Evolutionary conservation across 2,888 invertebrate genomes (phyloP).

Genomic region (Vannuccia rotundouncinata): DNA sequence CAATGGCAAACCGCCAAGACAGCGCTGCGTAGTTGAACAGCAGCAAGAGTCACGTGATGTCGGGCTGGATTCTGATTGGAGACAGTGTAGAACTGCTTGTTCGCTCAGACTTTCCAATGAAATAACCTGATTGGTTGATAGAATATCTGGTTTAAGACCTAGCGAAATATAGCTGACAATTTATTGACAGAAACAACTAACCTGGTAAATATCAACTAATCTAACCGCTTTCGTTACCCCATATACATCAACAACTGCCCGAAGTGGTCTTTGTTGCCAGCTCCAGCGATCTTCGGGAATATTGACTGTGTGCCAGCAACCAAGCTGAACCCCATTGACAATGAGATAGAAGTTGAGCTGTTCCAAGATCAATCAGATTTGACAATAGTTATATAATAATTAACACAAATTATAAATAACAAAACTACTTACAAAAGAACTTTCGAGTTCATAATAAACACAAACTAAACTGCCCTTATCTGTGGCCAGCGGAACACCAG

Average conservation of each 20-base stretch:
- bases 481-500: neutral
- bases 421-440: neutral
- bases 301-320: neutral
- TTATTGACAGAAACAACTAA: neutral
- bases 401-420: neutral
- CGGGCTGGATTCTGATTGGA: no score
- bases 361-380: neutral
- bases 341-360: constrained; percentile 1
- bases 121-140: neutral
- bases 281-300: neutral
- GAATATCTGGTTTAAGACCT: neutral
- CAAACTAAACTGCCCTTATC: constrained; percentile 3
- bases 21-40: no score
- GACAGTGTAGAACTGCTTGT: neutral
- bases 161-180: no score
- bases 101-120: neutral
- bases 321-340: constrained; percentile 27
- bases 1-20: neutral
- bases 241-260: constrained; percentile 38
- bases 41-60: no score
- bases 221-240: constrained; percentile 35
- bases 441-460: constrained; percentile 8
- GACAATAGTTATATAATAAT: neutral
- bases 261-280: neutral
- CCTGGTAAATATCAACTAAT: constrained; percentile 13